Evolutionary conservation across 2,888 invertebrate species (phyloP).

Genomic region (Acleris sparsana): DNA sequence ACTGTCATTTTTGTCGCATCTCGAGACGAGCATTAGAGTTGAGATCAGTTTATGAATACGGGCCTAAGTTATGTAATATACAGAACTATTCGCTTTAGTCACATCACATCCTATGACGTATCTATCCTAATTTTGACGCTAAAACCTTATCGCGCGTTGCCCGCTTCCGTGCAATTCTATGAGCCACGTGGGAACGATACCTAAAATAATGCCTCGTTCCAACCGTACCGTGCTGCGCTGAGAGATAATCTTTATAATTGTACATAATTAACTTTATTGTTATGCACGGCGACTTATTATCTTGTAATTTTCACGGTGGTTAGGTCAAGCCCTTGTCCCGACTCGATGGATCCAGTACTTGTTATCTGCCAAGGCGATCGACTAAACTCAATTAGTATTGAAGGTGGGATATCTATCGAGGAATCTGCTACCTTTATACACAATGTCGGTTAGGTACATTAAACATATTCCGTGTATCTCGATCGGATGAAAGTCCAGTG

Average conservation of each 20-base stretch:
- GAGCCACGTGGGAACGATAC: conserved; percentile 7
- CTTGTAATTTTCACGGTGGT: conserved; percentile 32
- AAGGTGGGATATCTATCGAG: background rate
- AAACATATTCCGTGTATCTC: conserved; percentile 1
- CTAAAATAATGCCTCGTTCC: background rate
- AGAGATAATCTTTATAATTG: conserved; percentile 11
- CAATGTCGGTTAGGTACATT: background rate
- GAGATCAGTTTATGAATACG: no score
- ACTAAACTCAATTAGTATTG: conserved; percentile 20
- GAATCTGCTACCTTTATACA: background rate
- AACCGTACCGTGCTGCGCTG: conserved; percentile 3
- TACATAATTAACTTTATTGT: conserved; percentile 36
- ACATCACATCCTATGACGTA: background rate
- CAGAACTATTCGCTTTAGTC: background rate
- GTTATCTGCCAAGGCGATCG: conserved; percentile 35
- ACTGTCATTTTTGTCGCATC: no score
- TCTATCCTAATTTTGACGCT: conserved; percentile 1
- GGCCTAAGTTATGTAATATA: no score
- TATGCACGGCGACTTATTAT: conserved; percentile 32
- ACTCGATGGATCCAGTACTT: conserved; percentile 21
- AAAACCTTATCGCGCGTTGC: conserved; percentile 6
- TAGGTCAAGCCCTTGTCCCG: conserved; percentile 21
- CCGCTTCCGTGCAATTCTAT: conserved; percentile 8
- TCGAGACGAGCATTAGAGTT: no score
- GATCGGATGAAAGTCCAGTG: conserved; percentile 7